Conservation (phyloP, 2,888 invertebrate genomes). For the Apamea epomidion region DNA sequence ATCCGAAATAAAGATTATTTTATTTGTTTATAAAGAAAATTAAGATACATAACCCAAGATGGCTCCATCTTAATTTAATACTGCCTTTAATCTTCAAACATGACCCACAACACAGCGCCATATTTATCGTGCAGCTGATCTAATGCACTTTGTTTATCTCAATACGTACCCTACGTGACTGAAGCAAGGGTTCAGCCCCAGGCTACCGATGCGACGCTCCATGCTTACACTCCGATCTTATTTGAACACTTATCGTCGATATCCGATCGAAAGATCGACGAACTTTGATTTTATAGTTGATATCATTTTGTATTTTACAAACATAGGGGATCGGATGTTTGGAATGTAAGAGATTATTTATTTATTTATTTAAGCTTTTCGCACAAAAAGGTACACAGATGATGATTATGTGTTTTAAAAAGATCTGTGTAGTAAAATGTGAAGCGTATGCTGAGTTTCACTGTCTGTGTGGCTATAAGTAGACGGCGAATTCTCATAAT, state of each 20-base stretch:
- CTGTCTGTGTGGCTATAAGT: not conserved
- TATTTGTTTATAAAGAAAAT: no score
- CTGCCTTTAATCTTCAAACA: slow-evolving; percentile 2
- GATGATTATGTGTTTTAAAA: not conserved
- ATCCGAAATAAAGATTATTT: no score
- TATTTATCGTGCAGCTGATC: slow-evolving; percentile 46
- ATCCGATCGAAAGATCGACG: slow-evolving; percentile 68
- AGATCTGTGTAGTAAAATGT: not conserved
- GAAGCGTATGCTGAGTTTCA: not conserved
- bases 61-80: not conserved
- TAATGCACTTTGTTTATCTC: slow-evolving; percentile 69
- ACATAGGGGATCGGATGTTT: slow-evolving; percentile 29
- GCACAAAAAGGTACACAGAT: no score
- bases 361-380: no score
- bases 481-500: no score
- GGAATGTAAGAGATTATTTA: not conserved
- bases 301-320: slow-evolving; percentile 48
- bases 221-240: slow-evolving; percentile 64
- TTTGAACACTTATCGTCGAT: slow-evolving; percentile 68
- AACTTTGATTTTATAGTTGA: slow-evolving; percentile 74
- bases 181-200: slow-evolving; percentile 48
- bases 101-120: slow-evolving; percentile 28
- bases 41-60: no score
- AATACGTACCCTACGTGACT: slow-evolving; percentile 65
- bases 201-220: slow-evolving; percentile 63